A percentile compares a stretch with the other conserved stretches of the same genome.
Evolutionary conservation across 2,113 vertebrate genomes (phyloP).

Genomic region (Poeciliopsis retropinna): DNA sequence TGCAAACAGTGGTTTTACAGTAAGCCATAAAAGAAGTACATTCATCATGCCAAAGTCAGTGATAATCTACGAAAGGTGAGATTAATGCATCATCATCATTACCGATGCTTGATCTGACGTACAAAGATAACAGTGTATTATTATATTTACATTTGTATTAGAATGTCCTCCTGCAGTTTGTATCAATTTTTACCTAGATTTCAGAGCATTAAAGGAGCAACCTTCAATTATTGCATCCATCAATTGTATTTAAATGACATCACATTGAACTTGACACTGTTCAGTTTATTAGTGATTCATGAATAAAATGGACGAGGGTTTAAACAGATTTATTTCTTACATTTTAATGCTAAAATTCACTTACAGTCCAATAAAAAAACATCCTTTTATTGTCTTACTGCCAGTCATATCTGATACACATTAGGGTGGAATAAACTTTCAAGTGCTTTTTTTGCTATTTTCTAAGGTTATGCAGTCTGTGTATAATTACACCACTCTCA

Average conservation of each 20-base stretch:
- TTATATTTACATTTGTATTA: not conserved
- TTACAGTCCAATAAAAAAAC: not conserved
- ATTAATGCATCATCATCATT: slow-evolving; percentile 3
- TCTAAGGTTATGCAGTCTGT: not conserved
- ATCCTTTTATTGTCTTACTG: not conserved
- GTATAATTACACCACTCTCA: slow-evolving; percentile 1
- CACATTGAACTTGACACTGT: not conserved
- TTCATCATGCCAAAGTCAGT: slow-evolving; percentile 38
- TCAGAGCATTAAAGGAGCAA: not conserved
- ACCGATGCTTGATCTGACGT: not conserved
- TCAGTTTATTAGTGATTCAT: not conserved
- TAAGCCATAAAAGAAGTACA: slow-evolving; percentile 38
- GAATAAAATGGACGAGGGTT: slow-evolving; percentile 1
- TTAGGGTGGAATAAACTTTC: not conserved
- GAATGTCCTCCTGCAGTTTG: not conserved
- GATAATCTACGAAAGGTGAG: slow-evolving; percentile 18
- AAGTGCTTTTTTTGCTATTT: not conserved
- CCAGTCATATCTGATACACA: not conserved
- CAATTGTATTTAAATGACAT: not conserved
- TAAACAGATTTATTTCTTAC: not conserved
- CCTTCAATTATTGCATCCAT: not conserved
- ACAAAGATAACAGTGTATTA: not conserved
- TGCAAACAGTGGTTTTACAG: slow-evolving; percentile 52
- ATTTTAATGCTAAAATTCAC: not conserved
- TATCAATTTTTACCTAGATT: not conserved